Evolutionary conservation across 2,797 vertebrate genomes (phyloP).

Genomic region (Microcaecilia unicolor): DNA sequence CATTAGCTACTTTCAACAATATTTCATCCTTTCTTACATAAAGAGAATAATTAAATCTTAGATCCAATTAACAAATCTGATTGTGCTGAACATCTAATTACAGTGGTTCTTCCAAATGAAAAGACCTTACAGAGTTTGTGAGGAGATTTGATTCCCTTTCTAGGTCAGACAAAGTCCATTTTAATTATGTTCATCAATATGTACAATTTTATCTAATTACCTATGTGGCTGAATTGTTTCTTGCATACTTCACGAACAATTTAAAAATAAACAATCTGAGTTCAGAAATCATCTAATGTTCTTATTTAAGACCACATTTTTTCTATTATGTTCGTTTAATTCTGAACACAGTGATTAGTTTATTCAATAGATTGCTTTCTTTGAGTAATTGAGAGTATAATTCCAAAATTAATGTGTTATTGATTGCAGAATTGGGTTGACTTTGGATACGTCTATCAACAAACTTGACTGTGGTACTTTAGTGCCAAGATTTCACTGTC

Average conservation of each 20-base stretch:
- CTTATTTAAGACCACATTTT: conserved; percentile 11
- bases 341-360: conserved; percentile 18
- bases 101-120: conserved; percentile 27
- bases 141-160: conserved; percentile 28
- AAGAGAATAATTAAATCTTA: conserved; percentile 49
- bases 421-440: too few species aligned
- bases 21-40: conserved; percentile 45
- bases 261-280: neutral
- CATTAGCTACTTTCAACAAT: conserved; percentile 31
- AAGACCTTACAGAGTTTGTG: conserved; percentile 28
- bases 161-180: conserved; percentile 25
- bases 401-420: conserved; percentile 23
- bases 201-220: conserved; percentile 25
- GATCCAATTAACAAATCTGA: conserved; percentile 47
- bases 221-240: conserved; percentile 5
- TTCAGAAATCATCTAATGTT: conserved; percentile 9
- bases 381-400: conserved; percentile 7
- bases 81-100: conserved; percentile 38
- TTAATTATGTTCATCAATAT: conserved; percentile 25
- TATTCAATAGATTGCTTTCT: conserved; percentile 1
- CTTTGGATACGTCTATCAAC: too few species aligned
- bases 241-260: conserved; percentile 12
- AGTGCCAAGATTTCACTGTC: too few species aligned
- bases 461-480: conserved; percentile 10
- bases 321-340: conserved; percentile 17